A percentile compares a stretch with the other conserved stretches of the same genome.
These are phyloP conservation scores for Polyergus mexicanus DNA, from an alignment of 1,140 invertebrate genomes.

Conservation along the genomic window DNA sequence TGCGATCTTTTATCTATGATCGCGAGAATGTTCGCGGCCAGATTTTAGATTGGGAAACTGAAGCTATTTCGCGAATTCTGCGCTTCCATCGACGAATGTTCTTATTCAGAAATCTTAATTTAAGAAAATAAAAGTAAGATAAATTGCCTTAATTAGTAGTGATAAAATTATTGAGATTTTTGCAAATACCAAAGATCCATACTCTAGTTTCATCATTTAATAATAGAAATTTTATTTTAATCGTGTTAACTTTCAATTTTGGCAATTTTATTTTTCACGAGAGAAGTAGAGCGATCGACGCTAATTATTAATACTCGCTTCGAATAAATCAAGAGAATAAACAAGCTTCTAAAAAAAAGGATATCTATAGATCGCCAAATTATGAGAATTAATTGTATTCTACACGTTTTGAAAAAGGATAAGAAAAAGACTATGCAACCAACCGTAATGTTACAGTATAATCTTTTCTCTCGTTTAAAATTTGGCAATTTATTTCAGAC, in stretches of 20 bases:
- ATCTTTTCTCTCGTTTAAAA: conserved; percentile 3
- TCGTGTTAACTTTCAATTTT: background rate
- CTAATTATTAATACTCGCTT: background rate
- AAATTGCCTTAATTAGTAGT: background rate
- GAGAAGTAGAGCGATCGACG: background rate
- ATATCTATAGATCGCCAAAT: background rate
- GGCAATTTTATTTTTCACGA: conserved; percentile 5
- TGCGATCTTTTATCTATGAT: background rate
- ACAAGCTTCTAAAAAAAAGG: background rate
- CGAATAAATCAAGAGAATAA: conserved; percentile 1
- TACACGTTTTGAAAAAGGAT: background rate
- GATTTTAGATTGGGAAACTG: background rate
- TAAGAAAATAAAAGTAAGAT: background rate
- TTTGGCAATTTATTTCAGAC: conserved; percentile 9
- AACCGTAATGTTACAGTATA: background rate
- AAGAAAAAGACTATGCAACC: background rate
- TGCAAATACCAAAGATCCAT: background rate
- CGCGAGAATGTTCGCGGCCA: background rate
- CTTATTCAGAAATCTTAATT: background rate
- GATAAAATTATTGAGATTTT: background rate
- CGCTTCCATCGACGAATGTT: background rate
- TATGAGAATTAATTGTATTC: background rate
- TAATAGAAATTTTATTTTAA: background rate
- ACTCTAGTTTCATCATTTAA: background rate
- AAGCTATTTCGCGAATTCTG: background rate